phyloP scores from a whole-genome alignment of 2,797 vertebrate genomes.

The Odontamblyopus lacepedii region DNA sequence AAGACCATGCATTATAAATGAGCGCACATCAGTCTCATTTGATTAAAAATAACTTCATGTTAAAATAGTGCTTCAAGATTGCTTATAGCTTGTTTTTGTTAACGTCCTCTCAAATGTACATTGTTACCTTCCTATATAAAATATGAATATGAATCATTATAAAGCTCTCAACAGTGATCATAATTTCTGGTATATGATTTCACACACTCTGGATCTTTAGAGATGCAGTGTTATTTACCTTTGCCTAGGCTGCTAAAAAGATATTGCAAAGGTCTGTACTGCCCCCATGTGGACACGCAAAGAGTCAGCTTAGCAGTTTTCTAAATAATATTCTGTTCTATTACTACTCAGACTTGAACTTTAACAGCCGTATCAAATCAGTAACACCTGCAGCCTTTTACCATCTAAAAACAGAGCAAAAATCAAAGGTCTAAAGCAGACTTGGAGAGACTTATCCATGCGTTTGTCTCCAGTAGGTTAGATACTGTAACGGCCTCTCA shows the following conservation, averaged over 20 bases:
- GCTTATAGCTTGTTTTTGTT: not conserved
- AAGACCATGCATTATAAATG: too few relatives aligned
- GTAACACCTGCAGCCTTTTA: too few relatives aligned
- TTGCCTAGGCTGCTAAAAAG: not conserved
- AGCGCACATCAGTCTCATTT: too few relatives aligned
- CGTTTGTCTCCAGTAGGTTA: too few relatives aligned
- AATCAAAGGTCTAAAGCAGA: too few relatives aligned
- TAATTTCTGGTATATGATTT: not conserved
- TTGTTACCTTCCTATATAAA: not conserved
- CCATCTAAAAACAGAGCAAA: too few relatives aligned
- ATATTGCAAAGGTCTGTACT: conserved; percentile 31
- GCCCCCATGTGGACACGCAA: conserved; percentile 48
- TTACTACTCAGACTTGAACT: too few relatives aligned
- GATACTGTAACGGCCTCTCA: too few relatives aligned
- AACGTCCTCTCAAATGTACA: not conserved
- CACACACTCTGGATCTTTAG: not conserved
- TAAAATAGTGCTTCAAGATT: not conserved
- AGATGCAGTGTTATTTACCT: not conserved
- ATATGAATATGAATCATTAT: not conserved
- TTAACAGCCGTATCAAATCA: too few relatives aligned
- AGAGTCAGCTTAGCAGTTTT: not conserved
- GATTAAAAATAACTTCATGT: too few relatives aligned
- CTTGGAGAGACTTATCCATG: too few relatives aligned
- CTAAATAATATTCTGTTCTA: not conserved
- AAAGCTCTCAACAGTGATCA: too few relatives aligned